Evolutionary conservation across 2,797 vertebrate genomes (phyloP), one percentile per base, ranked within the genome.

Genomic region (Smutsia gigantea): DNA sequence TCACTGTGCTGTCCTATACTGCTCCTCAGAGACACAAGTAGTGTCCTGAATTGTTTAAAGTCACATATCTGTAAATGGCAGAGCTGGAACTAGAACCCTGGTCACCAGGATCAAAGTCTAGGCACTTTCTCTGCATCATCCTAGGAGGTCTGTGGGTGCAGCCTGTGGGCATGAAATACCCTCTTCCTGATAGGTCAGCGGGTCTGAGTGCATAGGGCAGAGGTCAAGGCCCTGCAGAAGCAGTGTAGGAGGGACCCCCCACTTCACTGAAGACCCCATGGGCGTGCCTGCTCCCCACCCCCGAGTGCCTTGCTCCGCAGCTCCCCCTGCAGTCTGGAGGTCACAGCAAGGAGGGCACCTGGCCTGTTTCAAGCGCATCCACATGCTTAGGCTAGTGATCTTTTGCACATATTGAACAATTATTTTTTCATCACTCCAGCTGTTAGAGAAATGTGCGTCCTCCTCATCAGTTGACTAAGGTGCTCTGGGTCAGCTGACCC

Each of bases 401-500:
- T 63, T 46, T 34, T 7, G 34, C 59, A 90, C 66, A 49, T 39
- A 95, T 34, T 82, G 81, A 87, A 34, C 74, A 77, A 90, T 90
- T 89, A 82, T 87, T 93, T 90, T 68, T 81, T 49, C 66, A 87
- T 90, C 61, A 53, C 68, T 90, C 74, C 74, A 71, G 90, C 74
- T 86, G 61, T 53, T 81, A 55, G 86, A 72, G 49, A 53, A 79
- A 61, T 0, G 0, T 21, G 37, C 34, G 4, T 72, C 64, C n/a
- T 57, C 31, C 57, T 19, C 55, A 72, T 12, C 1, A 1, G 61
- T 17, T 71, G 53, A n/a, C 15, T 29, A 49, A 66, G 31, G 19
- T 25, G 23, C 63, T 9, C 21, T 9, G 53, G 71, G 31, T 51
- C 18, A 18, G 57, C 25, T 1, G 14, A 15, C 46, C 19, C 51